Conservation (phyloP, 1,140 invertebrate genomes). For the Druon quercuslanigerum region DNA sequence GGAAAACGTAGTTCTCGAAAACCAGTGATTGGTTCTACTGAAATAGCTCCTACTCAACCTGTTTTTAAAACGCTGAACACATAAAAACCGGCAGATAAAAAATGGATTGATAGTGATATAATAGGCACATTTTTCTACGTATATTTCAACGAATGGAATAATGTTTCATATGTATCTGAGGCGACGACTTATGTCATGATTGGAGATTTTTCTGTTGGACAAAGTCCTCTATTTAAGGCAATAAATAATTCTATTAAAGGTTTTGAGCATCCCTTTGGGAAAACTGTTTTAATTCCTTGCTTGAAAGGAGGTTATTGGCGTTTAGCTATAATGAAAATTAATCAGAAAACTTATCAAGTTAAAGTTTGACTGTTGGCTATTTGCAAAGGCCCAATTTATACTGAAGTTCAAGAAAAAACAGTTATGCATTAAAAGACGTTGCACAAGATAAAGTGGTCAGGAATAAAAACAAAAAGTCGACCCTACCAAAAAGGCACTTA, state of each 20-base stretch:
- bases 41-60: neutral
- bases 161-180: neutral
- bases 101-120: neutral
- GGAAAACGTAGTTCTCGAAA: neutral
- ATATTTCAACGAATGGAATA: neutral
- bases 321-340: neutral
- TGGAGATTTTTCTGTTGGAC: neutral
- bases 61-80: neutral
- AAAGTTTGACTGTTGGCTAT: neutral
- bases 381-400: neutral
- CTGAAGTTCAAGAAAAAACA: neutral
- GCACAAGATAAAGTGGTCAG: neutral
- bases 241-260: neutral
- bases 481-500: neutral
- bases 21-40: neutral
- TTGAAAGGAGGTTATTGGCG: neutral
- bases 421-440: neutral
- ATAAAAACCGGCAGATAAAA: neutral
- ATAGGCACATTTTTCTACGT: neutral
- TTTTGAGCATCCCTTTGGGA: neutral
- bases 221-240: neutral
- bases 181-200: neutral
- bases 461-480: neutral
- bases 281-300: neutral
- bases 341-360: neutral